Conservation (phyloP, 35 echinoderm and acorn worm species). For the Stichopus chloronotus region DNA sequence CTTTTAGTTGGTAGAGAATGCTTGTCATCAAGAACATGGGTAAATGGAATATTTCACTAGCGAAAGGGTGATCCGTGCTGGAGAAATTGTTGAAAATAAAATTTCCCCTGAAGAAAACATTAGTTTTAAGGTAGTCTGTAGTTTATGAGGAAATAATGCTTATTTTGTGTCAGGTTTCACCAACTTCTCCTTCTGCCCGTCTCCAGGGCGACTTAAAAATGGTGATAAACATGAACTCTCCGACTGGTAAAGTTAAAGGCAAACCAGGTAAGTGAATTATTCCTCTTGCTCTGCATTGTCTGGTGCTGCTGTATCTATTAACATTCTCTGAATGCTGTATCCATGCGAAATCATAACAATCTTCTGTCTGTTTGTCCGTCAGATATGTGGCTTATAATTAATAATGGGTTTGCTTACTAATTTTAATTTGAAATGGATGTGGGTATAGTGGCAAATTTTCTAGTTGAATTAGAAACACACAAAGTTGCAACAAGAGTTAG, state of each 20-base stretch:
- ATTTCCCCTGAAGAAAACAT: too few relatives aligned
- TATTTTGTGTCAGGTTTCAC: constrained; percentile 47
- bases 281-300: not conserved
- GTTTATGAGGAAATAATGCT: constrained; percentile 37
- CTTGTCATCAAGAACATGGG: too few relatives aligned
- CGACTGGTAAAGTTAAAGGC: constrained; percentile 59
- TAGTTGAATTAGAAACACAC: too few relatives aligned
- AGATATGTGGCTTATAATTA: not conserved
- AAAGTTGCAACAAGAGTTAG: too few relatives aligned
- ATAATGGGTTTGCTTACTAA: not conserved
- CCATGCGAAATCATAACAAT: not conserved
- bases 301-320: not conserved
- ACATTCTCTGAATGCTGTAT: not conserved
- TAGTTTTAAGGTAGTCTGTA: not conserved
- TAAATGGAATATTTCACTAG: too few relatives aligned
- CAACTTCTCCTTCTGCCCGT: constrained; percentile 72
- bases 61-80: too few relatives aligned
- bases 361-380: not conserved
- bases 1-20: too few relatives aligned
- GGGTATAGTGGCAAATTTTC: too few relatives aligned
- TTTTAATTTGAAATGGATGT: too few relatives aligned
- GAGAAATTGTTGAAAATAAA: too few relatives aligned
- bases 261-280: constrained; percentile 42
- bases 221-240: constrained; percentile 91
- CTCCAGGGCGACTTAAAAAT: constrained; percentile 97